Evolutionary conservation across 2,113 vertebrate species (phyloP).

Genomic region (Pomatorhinus ruficollis): DNA sequence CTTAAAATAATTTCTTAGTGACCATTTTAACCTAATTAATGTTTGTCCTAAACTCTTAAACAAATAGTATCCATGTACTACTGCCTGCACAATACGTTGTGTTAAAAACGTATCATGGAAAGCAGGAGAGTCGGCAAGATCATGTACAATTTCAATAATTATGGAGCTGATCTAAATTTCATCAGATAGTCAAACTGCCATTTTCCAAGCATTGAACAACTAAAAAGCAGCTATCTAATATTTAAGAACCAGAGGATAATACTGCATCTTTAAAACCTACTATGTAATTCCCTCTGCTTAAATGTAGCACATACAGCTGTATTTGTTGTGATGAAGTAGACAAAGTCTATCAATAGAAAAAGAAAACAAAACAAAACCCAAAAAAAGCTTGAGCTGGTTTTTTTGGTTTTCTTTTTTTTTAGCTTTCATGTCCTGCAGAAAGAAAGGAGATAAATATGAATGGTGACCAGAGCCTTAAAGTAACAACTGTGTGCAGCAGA

Average conservation of each 20-base stretch:
- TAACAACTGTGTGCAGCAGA: conserved; percentile 67
- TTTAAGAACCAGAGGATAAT: conserved; percentile 52
- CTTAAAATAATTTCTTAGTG: conserved; percentile 18
- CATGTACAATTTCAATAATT: neutral
- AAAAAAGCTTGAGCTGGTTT: conserved; percentile 36
- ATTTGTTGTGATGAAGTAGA: conserved; percentile 70
- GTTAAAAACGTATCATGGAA: conserved; percentile 18
- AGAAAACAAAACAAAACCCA: conserved; percentile 49
- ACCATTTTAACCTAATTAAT: conserved; percentile 29
- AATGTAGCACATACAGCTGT: conserved; percentile 61
- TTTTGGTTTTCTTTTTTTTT: conserved; percentile 33
- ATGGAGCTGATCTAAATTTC: neutral
- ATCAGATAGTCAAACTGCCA: neutral
- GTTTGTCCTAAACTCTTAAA: conserved; percentile 6
- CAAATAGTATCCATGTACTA: conserved; percentile 2
- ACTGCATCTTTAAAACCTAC: conserved; percentile 74
- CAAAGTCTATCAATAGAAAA: conserved; percentile 61
- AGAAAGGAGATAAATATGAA: conserved; percentile 75
- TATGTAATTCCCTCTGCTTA: conserved; percentile 54
- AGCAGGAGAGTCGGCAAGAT: conserved; percentile 29
- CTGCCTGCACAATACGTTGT: conserved; percentile 29
- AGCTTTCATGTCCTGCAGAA: conserved; percentile 79
- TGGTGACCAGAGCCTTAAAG: conserved; percentile 66
- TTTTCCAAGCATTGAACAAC: neutral
- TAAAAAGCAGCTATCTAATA: neutral